A percentile compares a stretch with the other conserved stretches of the same genome.
Conservation (phyloP, 2,888 invertebrate genomes). For the Ophonus ardosiacus region DNA sequence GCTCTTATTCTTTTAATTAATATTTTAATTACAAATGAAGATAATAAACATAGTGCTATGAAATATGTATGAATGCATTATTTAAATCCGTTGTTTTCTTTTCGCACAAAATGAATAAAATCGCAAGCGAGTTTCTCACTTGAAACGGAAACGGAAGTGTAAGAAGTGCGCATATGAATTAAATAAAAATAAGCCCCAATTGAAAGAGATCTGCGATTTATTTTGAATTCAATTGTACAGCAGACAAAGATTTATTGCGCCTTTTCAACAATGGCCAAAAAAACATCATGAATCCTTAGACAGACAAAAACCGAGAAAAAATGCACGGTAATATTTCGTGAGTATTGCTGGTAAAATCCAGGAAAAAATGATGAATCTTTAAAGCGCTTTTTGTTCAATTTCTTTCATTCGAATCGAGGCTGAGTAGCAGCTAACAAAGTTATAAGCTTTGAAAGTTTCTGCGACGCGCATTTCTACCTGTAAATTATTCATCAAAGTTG, state of each 20-base stretch:
- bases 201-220: constrained; percentile 19
- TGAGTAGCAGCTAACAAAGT: constrained; percentile 37
- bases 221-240: constrained; percentile 21
- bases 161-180: constrained; percentile 11
- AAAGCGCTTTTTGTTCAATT: constrained; percentile 49
- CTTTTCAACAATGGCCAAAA: constrained; percentile 16
- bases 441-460: constrained; percentile 49
- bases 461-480: constrained; percentile 25
- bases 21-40: neutral
- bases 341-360: constrained; percentile 30
- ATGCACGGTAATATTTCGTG: constrained; percentile 30
- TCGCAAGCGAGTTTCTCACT: neutral
- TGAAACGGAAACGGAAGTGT: neutral
- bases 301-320: constrained; percentile 35
- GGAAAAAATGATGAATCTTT: constrained; percentile 50
- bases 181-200: neutral
- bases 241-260: constrained; percentile 45
- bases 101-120: neutral
- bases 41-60: neutral
- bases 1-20: neutral
- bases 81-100: neutral
- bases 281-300: constrained; percentile 51
- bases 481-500: constrained; percentile 56
- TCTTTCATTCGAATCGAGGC: constrained; percentile 13
- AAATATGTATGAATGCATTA: neutral